Evolutionary conservation across 2,113 vertebrate genomes (phyloP), one percentile per base, ranked within the genome.

Genomic region (Istiophorus platypterus): DNA sequence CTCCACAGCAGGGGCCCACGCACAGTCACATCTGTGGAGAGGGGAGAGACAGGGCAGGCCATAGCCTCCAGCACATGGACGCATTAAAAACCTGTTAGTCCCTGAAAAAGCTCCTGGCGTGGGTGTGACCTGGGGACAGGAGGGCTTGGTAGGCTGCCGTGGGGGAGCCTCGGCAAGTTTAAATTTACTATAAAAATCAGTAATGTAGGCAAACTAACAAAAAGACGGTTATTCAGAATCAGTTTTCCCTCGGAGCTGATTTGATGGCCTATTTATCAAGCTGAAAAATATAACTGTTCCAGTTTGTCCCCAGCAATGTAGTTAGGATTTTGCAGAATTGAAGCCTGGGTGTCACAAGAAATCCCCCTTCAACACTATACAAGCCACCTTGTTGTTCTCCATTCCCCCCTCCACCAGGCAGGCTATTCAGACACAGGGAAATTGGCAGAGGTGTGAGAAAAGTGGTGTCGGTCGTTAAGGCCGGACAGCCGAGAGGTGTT

Each of bases 361-460:
- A 7, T 22, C 85, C 68, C 24, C 67, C 80, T 81, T 89, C 87
- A 79, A 84, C 88, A 83, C 76, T 80, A 91, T 82, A 91, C 86
- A 90, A 66, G 84, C 71, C 11, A 7, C 69, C 78, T 76, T 79
- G 61, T 82, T 83, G 86, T 82, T 77, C 89, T 72, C 72, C 76
- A 66, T 22, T 29, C 67, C 37, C 72, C 26, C 29, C 42, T 31
- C 88, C 74, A 82, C 86, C 85, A 72, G 87, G 87, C 87, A 54
- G 82, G 86, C 91, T 52, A 85, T 80, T 89, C 84, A 88, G 77
- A 84, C 74, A 52, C 81, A 65, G 65, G 76, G 76, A 89, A 91
- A 92, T 90, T 91, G 89, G 80, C 87, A 77, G 85, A 88, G 92
- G 89, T 89, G 92, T 85, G 76, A 90, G 90, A 64, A 86, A 90